A percentile compares a stretch with the other conserved stretches of the same genome.
Evolutionary conservation across 1,140 invertebrate species (phyloP).

Genomic region (Pseudomyrmex flavicornis): DNA sequence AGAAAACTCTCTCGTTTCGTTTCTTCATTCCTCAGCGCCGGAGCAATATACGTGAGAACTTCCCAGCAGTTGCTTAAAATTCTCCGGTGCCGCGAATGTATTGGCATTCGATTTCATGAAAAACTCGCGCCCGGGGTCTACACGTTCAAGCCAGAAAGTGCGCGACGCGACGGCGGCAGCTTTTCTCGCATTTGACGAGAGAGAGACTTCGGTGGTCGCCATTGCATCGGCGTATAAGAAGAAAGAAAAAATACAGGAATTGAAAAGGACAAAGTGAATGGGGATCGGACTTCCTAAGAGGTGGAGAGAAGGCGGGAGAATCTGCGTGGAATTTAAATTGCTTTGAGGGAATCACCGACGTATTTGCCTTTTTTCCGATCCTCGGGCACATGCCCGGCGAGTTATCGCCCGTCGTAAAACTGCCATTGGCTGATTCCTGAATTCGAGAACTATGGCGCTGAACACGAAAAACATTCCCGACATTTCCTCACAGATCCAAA

Average conservation of each 20-base stretch:
- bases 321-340: slow-evolving; percentile 54
- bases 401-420: slow-evolving; percentile 52
- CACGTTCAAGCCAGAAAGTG: slow-evolving; percentile 31
- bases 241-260: background rate
- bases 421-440: slow-evolving; percentile 42
- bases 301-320: slow-evolving; percentile 14
- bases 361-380: slow-evolving; percentile 48
- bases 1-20: slow-evolving; percentile 32
- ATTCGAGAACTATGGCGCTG: slow-evolving; percentile 14
- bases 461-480: slow-evolving; percentile 7
- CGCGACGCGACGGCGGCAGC: background rate
- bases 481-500: slow-evolving; percentile 11
- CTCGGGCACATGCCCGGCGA: slow-evolving; percentile 38
- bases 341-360: slow-evolving; percentile 50
- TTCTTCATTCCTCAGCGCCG: slow-evolving; percentile 12
- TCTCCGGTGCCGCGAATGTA: slow-evolving; percentile 40
- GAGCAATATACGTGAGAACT: slow-evolving; percentile 50
- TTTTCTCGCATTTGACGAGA: slow-evolving; percentile 36
- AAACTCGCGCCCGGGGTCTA: slow-evolving; percentile 25
- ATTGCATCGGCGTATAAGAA: slow-evolving; percentile 40
- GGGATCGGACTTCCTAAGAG: slow-evolving; percentile 43
- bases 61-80: slow-evolving; percentile 61
- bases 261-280: slow-evolving; percentile 51
- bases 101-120: slow-evolving; percentile 62
- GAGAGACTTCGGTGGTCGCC: slow-evolving; percentile 31